A percentile compares a stretch with the other conserved stretches of the same genome.
phyloP scores from a whole-genome alignment of 2,113 vertebrate genomes.

The Mus musculus region GRCm39 chr6:61649501-61650000 shows the following conservation, averaged over 20 bases:
- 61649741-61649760: background rate
- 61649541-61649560: fast-evolving
- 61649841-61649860: background rate
- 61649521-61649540: background rate
- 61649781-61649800: background rate
- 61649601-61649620: background rate
- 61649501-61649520: background rate
- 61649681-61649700: background rate
- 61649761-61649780: background rate
- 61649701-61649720: background rate
- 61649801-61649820: background rate
- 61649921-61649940: background rate
- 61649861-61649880: background rate
- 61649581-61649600: background rate
- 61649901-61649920: background rate
- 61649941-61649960: too few species aligned
- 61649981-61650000: too few species aligned
- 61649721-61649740: background rate
- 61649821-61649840: background rate
- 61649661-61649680: background rate
- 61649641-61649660: background rate
- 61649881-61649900: background rate
- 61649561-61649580: background rate
- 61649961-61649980: too few species aligned
- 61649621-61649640: background rate